These are phyloP conservation scores for Caenorhabditis brenneri DNA, from an alignment of 1,140 invertebrate genomes.

Conservation along the genomic window DNA sequence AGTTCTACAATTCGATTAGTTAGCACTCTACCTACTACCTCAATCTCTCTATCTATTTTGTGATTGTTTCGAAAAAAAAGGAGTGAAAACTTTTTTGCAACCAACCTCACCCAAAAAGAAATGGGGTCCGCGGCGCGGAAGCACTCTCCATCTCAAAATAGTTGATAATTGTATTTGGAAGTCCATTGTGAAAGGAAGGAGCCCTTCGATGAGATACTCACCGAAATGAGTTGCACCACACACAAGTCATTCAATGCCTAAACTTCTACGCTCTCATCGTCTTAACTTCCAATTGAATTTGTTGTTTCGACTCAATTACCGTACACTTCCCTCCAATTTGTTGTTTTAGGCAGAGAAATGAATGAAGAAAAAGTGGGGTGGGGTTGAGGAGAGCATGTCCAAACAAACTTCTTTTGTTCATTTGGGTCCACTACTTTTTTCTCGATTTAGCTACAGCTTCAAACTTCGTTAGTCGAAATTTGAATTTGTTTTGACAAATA, in stretches of 20 bases:
- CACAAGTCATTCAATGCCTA: slow-evolving; percentile 31
- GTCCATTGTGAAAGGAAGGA: slow-evolving; percentile 18
- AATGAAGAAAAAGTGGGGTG: neutral
- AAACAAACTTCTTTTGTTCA: slow-evolving; percentile 29
- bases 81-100: neutral
- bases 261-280: slow-evolving; percentile 33
- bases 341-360: slow-evolving; percentile 28
- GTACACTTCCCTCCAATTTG: slow-evolving; percentile 11
- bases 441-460: neutral
- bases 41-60: too few species aligned
- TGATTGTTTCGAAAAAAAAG: neutral
- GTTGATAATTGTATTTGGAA: slow-evolving; percentile 43
- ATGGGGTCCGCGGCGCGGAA: neutral
- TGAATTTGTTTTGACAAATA: too few species aligned
- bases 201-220: slow-evolving; percentile 32
- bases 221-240: slow-evolving; percentile 38
- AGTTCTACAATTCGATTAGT: too few species aligned
- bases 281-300: slow-evolving; percentile 43
- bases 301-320: slow-evolving; percentile 42
- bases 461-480: too few species aligned
- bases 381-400: neutral
- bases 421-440: neutral
- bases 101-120: neutral
- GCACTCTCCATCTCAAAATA: slow-evolving; percentile 41
- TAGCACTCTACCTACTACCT: too few species aligned